phyloP scores from a whole-genome alignment of 2,113 vertebrate genomes.

The Erythrocercus mccallii region DNA sequence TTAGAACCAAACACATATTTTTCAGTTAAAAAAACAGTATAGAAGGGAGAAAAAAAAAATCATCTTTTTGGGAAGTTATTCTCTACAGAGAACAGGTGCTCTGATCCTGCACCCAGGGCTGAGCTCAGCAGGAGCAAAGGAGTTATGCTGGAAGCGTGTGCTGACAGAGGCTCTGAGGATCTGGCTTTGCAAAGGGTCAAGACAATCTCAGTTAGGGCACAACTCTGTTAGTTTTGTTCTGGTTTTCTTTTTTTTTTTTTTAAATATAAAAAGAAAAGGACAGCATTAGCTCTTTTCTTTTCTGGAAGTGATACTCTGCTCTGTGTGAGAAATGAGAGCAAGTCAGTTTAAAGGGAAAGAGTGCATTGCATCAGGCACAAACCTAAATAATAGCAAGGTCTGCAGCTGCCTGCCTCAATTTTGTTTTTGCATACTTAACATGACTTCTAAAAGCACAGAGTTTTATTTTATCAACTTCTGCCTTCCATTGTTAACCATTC shows the following conservation, averaged over 20 bases:
- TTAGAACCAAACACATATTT: background rate
- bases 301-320: constrained; percentile 3
- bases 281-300: constrained; percentile 1
- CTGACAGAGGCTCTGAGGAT: background rate
- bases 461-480: background rate
- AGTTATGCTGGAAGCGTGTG: background rate
- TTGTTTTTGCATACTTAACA: background rate
- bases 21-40: background rate
- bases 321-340: constrained; percentile 12
- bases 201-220: constrained; percentile 15
- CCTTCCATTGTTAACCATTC: background rate
- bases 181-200: background rate
- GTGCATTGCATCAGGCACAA: background rate
- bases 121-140: background rate
- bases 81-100: background rate
- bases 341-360: background rate
- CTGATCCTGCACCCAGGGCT: background rate
- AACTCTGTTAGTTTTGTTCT: constrained; percentile 21
- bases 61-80: background rate
- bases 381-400: background rate
- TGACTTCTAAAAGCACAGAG: background rate
- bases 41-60: too few relatives aligned
- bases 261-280: background rate
- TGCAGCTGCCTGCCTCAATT: background rate
- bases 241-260: background rate